Evolutionary conservation across 2,888 invertebrate species (phyloP), one percentile per base, ranked within the genome.

Genomic region (Drosophila neutralis): DNA sequence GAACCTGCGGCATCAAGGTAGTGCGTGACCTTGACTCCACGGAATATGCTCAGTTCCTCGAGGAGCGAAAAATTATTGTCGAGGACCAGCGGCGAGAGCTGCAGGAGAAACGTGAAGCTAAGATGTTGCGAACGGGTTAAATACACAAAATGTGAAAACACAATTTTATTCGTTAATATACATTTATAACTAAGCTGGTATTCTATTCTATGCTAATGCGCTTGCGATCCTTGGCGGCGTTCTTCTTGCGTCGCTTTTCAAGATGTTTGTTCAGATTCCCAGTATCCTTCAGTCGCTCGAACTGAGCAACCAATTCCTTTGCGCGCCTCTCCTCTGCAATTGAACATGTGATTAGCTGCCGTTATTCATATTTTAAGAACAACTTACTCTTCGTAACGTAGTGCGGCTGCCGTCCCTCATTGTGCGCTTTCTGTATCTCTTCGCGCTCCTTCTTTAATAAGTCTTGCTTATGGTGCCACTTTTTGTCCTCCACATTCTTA

Each of bases 41-140:
- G 89, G 98, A 98, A 91, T 98, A 98, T 93, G 95, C 94, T 0
- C 92, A 95, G 87, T 99, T 98, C 93, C 93, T 98, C 52, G 95
- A 95, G 82, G 95, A 98, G 87, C 94, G 98, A 66, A 95, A 95
- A 90, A 78, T 91, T 40, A 93, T 95, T 77, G 94, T 98, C 2
- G 96, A 95, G 87, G 94, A 96, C 82, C 97, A 98, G 92, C 95
- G 95, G 90, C 95, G 95, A 88, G 94, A 95, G 84, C 92, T 98
- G 62, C 96, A 97, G 93, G 98, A 97, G 92, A 95, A 95, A 91
- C 96, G 96, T 92, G 97, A 98, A 94, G 97, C 98, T 0, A 98
- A 98, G 94, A 95, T 98, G 96, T 95, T 98, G 86, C 94, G 98
- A 93, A 97, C 97, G 69, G 95, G 93, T 73, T 95, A 93, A 91